Base-by-base conservation (phyloP, 2,113 vertebrate species). In the Stigmatopora argus region DNA sequence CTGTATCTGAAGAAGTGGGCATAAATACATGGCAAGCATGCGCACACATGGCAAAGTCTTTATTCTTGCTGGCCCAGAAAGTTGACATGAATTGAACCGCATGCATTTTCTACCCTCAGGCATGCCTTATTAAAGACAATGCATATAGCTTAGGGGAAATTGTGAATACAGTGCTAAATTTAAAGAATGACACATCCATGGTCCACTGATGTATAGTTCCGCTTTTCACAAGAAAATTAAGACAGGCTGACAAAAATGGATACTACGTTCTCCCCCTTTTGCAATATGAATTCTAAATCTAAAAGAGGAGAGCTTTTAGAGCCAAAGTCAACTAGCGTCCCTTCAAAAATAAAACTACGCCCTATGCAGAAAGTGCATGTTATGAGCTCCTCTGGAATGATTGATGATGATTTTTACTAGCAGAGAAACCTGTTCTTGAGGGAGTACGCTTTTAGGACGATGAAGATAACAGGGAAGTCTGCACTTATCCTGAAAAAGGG, bases 401-500 rank as follows among this genome's bases (percentile, higher is more conserved):
- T 78, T 84, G 80, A 85, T 84, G 79, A 85, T 85, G 75, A 86
- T 85, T 88, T 87, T 89, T 86, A 83, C 79, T 82, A 87, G 83
- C 78, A 80, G 83, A 80, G 75, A 75, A 83, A 88, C 85, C 78
- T 75, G 69, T 72, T 68, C 19, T 4, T 1, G 57, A 78, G 80
- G 76, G 79, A 86, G 58, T 81, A 67, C 65, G 73, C 75, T 82
- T 77, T 90, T 83, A 85, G 85, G 81, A 85, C 75, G 80, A 82
- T 84, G 86, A 86, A 77, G 73, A 85, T 84, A 86, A 77, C 78
- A 84, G 34, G 10, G 11, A 19, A 23, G 38, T 83, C 75, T 71
- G 63, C 14, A 0, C 64, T 72, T 78, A 75, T 82, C 79, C 64
- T 51, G 72, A 71, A 62, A 35, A 68, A 73, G 71, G 67, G 77